Conservation (phyloP, 2,113 vertebrate genomes). For the Phyllostomus hastatus region DNA sequence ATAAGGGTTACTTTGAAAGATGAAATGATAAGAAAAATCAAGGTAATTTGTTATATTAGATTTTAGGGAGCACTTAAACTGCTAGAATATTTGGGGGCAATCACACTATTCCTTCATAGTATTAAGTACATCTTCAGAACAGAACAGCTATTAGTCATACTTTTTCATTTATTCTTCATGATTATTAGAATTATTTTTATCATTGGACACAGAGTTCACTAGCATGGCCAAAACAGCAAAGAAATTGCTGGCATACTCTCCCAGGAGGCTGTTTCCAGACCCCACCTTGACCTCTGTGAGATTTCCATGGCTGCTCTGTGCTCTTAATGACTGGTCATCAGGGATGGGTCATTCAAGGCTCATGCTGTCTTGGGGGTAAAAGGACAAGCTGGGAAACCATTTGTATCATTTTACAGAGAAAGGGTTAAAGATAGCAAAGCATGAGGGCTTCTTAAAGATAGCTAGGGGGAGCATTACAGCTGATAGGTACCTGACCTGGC, state of each 20-base stretch:
- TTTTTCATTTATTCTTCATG: background rate
- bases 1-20: background rate
- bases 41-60: background rate
- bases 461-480: background rate
- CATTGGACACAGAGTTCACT: background rate
- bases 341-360: slow-evolving; percentile 33
- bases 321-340: slow-evolving; percentile 55
- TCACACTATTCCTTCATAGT: background rate
- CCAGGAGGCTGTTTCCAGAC: slow-evolving; percentile 29
- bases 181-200: slow-evolving; percentile 12
- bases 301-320: slow-evolving; percentile 32
- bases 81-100: background rate
- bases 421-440: slow-evolving; percentile 50
- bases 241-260: background rate
- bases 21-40: background rate
- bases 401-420: slow-evolving; percentile 64
- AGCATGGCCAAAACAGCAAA: background rate
- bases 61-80: background rate
- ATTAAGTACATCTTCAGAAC: background rate
- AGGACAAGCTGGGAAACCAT: slow-evolving; percentile 40
- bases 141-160: background rate
- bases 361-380: slow-evolving; percentile 16
- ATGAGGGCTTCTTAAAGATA: slow-evolving; percentile 51
- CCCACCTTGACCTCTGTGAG: slow-evolving; percentile 45
- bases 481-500: background rate